phyloP scores from a whole-genome alignment of 1,140 invertebrate genomes.

The Dreissena rostriformis region DNA sequence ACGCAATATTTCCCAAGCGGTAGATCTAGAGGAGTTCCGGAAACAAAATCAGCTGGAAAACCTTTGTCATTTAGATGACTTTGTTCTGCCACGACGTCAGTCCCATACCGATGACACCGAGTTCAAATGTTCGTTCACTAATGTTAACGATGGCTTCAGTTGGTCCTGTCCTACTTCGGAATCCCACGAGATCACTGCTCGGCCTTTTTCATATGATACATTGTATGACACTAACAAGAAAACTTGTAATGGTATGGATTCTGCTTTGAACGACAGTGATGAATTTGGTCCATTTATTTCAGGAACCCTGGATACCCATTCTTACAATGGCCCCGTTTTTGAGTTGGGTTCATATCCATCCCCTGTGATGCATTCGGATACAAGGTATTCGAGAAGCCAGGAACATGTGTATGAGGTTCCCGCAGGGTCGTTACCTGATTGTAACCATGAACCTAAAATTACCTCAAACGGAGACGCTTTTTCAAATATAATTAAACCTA shows the following conservation, averaged over 20 bases:
- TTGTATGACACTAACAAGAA: background rate
- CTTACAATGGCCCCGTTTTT: too few species aligned
- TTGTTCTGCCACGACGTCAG: slow-evolving; percentile 5
- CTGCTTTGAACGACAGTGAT: background rate
- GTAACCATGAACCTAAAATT: background rate
- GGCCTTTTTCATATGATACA: background rate
- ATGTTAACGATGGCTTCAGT: slow-evolving; percentile 14
- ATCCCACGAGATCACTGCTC: background rate
- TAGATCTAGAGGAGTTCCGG: slow-evolving; percentile 57
- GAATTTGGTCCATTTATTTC: background rate
- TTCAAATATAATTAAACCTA: slow-evolving; percentile 22
- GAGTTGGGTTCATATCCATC: background rate
- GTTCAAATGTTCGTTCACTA: background rate
- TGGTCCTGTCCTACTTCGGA: slow-evolving; percentile 13
- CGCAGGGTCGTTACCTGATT: background rate
- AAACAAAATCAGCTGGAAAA: slow-evolving; percentile 33
- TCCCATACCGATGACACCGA: slow-evolving; percentile 1
- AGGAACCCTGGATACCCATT: too few species aligned
- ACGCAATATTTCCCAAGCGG: slow-evolving; percentile 62
- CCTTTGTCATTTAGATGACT: background rate
- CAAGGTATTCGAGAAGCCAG: background rate
- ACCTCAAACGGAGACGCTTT: slow-evolving; percentile 41
- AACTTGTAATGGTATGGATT: background rate
- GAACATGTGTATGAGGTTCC: slow-evolving; percentile 34
- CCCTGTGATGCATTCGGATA: slow-evolving; percentile 8